Base-by-base conservation (phyloP, 2,113 vertebrate species). In the Meleagris gallopavo region DNA sequence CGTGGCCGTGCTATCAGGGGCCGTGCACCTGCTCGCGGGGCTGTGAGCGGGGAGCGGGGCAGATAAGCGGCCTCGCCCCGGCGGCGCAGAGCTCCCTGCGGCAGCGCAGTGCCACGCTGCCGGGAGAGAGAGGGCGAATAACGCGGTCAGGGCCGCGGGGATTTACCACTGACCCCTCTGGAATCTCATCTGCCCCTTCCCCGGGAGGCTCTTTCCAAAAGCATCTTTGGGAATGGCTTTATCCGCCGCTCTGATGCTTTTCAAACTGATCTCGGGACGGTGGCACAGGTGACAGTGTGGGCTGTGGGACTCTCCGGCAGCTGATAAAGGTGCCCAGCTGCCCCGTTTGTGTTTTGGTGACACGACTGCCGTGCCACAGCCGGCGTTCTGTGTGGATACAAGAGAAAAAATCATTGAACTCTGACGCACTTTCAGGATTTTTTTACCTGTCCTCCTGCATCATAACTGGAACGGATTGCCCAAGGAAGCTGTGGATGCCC, bases 1-100 rank as follows among this genome's bases (percentile, higher is more conserved):
- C 71, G 38, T 48, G 60, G 13, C 72, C 4, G 2, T 29, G 88
- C 88, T 97, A 96, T 97, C 97, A 90, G 62, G 66, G 70, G 32
- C 77, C 24, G 0, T 0, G 57, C 96, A 94, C 88, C 88, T 13
- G 79, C 12, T 79, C 6, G 3, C 25, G 7, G 76, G 84, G 91
- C 93, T 18, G 71, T 78, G 86, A 87, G 24, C 4, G 9, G 83
- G 76, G 83, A 2, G 81, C 32, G 93, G 82, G 52, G 80, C 67
- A 83, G 95, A 97, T 97, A 97, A 90, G 54, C 78, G 62, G 6
- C 64, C 62, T 71, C 27, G 7, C 6, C 54, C 40, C 29, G 55
- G n/a, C 30, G 55, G 34, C 2, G 84, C 45, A 74, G 83, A 0
- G 6, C 52, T 75, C 13, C 14, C 20, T 1, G 24, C 1, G 5